Conservation (phyloP, 2,888 invertebrate species). For the Poecilus cupreus region DNA sequence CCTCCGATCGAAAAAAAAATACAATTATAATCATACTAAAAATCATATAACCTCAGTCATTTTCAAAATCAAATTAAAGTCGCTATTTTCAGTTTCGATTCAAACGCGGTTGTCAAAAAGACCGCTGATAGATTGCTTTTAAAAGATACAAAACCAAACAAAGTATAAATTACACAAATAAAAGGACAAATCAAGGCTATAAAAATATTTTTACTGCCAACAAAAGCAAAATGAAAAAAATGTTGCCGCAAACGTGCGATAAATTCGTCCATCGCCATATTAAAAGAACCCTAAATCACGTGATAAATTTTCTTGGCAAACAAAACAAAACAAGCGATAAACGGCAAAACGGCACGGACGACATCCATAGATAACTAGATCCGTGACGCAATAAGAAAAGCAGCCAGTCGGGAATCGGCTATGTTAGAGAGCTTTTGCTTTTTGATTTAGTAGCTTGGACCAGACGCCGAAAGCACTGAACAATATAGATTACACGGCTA, state of each 20-base stretch:
- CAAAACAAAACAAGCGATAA: slow-evolving; percentile 40
- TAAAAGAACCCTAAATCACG: slow-evolving; percentile 30
- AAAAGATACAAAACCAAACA: background rate
- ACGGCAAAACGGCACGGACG: slow-evolving; percentile 9
- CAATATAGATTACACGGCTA: slow-evolving; percentile 69
- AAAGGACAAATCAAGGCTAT: background rate
- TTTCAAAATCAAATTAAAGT: too few species aligned
- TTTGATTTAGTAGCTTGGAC: slow-evolving; percentile 54
- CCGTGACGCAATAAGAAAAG: slow-evolving; percentile 33
- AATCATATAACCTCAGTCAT: too few species aligned
- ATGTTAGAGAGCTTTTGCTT: slow-evolving; percentile 54
- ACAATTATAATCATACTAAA: too few species aligned
- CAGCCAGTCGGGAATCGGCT: slow-evolving; percentile 35
- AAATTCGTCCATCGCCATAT: slow-evolving; percentile 33
- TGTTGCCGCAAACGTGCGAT: slow-evolving; percentile 30
- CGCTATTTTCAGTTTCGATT: too few species aligned
- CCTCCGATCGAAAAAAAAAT: too few species aligned
- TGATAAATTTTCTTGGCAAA: slow-evolving; percentile 20
- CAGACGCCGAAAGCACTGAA: slow-evolving; percentile 67
- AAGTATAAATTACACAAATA: background rate
- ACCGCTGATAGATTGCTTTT: too few species aligned
- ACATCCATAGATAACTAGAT: slow-evolving; percentile 41
- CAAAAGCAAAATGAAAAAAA: slow-evolving; percentile 24
- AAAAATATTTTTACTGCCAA: slow-evolving; percentile 22
- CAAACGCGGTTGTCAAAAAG: too few species aligned